Evolutionary conservation across 2,797 vertebrate genomes (phyloP).

Genomic region (Oreochromis mossambicus): DNA sequence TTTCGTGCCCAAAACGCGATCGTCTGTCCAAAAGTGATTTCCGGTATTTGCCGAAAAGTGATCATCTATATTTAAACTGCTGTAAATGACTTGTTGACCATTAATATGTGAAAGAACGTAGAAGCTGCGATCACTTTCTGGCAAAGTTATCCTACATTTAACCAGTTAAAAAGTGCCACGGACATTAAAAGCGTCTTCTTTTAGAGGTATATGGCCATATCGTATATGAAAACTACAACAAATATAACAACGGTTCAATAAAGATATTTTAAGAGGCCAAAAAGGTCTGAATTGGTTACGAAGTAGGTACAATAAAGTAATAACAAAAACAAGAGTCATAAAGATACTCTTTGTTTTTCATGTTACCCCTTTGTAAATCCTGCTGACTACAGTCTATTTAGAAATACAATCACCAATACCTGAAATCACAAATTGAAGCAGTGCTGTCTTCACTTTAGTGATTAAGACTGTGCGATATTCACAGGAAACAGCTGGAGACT

Average conservation of each 20-base stretch:
- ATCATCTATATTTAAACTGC: neutral
- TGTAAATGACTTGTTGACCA: rapidly evolving
- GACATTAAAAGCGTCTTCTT: neutral
- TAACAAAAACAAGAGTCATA: rapidly evolving
- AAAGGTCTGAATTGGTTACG: neutral
- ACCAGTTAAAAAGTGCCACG: neutral
- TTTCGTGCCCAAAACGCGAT: neutral
- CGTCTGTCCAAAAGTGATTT: rapidly evolving
- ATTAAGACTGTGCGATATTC: neutral
- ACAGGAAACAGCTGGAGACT: rapidly evolving
- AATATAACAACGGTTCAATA: rapidly evolving
- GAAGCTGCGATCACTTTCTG: rapidly evolving
- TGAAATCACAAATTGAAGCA: neutral
- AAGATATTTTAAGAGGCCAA: rapidly evolving
- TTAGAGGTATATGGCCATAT: rapidly evolving
- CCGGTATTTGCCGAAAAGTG: neutral
- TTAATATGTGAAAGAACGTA: rapidly evolving
- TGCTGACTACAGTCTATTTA: neutral
- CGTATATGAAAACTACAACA: rapidly evolving
- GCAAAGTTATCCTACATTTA: rapidly evolving
- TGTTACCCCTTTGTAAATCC: neutral
- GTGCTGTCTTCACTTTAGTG: rapidly evolving
- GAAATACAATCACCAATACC: rapidly evolving
- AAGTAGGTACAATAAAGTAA: rapidly evolving
- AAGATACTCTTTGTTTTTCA: rapidly evolving